phyloP scores from a whole-genome alignment of 2,113 vertebrate genomes.

The Pseudolaguvia tuberculata region DNA sequence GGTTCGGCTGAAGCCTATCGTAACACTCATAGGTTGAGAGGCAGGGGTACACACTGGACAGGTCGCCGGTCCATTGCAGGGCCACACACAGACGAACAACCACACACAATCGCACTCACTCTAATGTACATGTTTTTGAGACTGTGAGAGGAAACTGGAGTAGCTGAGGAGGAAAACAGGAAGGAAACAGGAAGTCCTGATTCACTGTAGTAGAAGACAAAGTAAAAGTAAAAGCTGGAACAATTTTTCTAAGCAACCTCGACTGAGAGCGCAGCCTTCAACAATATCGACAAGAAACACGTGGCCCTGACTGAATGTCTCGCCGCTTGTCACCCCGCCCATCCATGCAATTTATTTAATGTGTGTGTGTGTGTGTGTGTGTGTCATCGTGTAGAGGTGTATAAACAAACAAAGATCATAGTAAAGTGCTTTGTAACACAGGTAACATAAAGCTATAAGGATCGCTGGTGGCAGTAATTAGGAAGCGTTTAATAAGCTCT shows the following conservation, averaged over 20 bases:
- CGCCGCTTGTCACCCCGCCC: not conserved
- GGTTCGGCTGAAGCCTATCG: too few species aligned
- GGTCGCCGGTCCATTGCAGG: too few species aligned
- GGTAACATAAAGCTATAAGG: not conserved
- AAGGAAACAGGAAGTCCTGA: not conserved
- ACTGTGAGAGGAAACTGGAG: too few species aligned
- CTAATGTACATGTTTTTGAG: too few species aligned
- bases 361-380: not conserved
- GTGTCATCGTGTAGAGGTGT: not conserved
- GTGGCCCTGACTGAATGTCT: not conserved
- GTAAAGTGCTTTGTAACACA: not conserved
- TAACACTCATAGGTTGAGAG: too few species aligned
- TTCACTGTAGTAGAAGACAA: not conserved
- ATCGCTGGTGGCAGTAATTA: conserved; percentile 1
- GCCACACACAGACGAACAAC: too few species aligned
- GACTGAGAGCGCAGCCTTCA: not conserved
- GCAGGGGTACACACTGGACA: too few species aligned
- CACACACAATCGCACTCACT: too few species aligned
- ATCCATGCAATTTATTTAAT: not conserved
- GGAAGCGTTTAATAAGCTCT: not conserved
- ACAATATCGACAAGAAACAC: not conserved
- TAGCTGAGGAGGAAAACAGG: not conserved
- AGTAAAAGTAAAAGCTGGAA: not conserved
- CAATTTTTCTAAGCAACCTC: not conserved
- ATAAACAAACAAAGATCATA: not conserved